Conservation (phyloP, 2,113 vertebrate species). For the Myodes glareolus region DNA sequence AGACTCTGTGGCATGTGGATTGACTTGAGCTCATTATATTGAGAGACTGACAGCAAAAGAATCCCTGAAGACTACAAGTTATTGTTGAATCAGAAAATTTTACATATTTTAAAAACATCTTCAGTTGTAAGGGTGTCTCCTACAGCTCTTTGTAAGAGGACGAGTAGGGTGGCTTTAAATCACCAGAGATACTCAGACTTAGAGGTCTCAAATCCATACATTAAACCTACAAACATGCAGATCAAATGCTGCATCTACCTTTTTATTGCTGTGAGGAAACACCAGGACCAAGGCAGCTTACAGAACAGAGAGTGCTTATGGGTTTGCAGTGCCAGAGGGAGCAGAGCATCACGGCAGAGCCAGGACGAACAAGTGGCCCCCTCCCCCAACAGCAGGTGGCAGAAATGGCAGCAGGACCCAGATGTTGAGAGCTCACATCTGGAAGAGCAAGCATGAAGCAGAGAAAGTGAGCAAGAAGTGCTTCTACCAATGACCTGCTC, state of each 20-base stretch:
- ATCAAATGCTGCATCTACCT: background rate
- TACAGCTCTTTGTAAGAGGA: background rate
- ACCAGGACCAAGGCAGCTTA: background rate
- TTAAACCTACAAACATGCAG: background rate
- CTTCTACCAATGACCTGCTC: background rate
- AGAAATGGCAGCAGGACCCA: background rate
- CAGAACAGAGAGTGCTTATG: background rate
- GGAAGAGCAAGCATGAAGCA: background rate
- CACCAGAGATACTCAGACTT: background rate
- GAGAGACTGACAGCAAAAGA: background rate
- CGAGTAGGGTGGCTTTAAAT: background rate
- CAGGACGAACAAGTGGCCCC: too few species aligned
- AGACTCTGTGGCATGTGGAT: background rate
- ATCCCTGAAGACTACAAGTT: background rate
- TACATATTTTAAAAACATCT: background rate
- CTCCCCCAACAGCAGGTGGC: background rate
- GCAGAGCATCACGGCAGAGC: background rate
- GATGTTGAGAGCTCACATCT: background rate
- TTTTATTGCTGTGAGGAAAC: background rate
- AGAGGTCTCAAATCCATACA: background rate
- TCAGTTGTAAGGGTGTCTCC: background rate
- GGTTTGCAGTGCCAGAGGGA: background rate
- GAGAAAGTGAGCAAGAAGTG: background rate
- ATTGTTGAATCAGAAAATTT: background rate
- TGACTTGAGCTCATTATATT: background rate